A percentile compares a stretch with the other conserved stretches of the same genome.
Evolutionary conservation across 1,140 invertebrate genomes (phyloP).

Genomic region (Probaryconus sp.): DNA sequence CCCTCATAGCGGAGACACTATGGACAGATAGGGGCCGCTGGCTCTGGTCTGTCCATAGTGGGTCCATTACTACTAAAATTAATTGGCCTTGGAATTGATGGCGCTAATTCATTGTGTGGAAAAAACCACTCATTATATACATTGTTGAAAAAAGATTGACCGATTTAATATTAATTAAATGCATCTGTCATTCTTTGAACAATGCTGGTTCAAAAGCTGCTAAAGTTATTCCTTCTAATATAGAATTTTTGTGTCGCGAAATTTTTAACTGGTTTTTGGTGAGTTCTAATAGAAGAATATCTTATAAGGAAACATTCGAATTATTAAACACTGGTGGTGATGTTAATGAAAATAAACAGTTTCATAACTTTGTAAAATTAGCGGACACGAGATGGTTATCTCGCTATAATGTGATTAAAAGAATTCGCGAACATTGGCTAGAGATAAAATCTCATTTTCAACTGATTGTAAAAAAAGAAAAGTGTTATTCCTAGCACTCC

Average conservation of each 20-base stretch:
- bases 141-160: conserved; percentile 34
- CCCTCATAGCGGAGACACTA: too few species aligned
- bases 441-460: conserved; percentile 69
- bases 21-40: too few species aligned
- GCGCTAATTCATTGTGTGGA: conserved; percentile 42
- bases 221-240: conserved; percentile 44
- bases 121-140: conserved; percentile 47
- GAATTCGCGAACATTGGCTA: conserved; percentile 68
- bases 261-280: conserved; percentile 55
- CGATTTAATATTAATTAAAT: conserved; percentile 46
- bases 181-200: conserved; percentile 52
- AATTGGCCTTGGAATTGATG: conserved; percentile 36
- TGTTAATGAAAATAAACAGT: conserved; percentile 53
- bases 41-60: too few species aligned
- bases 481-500: too few species aligned
- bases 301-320: conserved; percentile 44
- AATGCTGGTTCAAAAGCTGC: conserved; percentile 49
- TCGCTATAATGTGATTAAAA: conserved; percentile 55
- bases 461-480: conserved; percentile 41
- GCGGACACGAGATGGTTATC: conserved; percentile 71
- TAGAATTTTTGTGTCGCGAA: conserved; percentile 50
- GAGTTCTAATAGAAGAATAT: conserved; percentile 32
- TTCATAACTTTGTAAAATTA: conserved; percentile 67
- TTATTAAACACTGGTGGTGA: conserved; percentile 33
- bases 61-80: too few species aligned